Conservation (phyloP, 2,113 vertebrate genomes). For the Prinia subflava region DNA sequence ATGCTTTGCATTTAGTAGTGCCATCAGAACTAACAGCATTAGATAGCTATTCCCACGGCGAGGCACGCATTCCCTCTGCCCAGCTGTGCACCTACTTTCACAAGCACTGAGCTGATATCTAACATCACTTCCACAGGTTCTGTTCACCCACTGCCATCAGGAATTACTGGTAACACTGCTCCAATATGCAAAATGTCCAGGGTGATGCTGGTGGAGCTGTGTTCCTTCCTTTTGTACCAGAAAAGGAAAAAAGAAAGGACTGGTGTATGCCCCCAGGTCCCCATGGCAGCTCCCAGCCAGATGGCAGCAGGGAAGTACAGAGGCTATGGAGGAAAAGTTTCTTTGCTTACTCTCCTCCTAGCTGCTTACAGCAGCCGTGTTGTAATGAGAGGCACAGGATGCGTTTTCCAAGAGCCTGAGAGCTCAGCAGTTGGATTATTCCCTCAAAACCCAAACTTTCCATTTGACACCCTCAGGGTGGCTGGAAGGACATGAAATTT, state of each 20-base stretch:
- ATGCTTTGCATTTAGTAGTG: conserved; percentile 15
- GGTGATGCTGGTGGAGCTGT: neutral
- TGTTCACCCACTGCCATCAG: neutral
- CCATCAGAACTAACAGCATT: neutral
- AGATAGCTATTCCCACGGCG: neutral
- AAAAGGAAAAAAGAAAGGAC: neutral
- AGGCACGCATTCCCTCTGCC: neutral
- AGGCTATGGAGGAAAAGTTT: neutral
- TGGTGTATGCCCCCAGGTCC: neutral
- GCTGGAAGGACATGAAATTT: neutral
- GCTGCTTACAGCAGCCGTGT: neutral
- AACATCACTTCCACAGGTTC: neutral
- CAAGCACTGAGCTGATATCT: neutral
- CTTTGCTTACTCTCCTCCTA: neutral
- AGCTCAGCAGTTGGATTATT: neutral
- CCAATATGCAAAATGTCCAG: neutral
- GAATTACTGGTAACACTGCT: neutral
- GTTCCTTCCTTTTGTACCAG: neutral
- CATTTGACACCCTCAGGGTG: rapidly evolving
- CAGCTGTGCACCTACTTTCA: neutral
- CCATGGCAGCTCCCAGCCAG: neutral
- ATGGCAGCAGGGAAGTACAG: neutral
- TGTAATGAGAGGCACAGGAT: neutral
- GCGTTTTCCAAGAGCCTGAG: neutral
- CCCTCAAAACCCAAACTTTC: neutral